Evolutionary conservation across 2,888 invertebrate genomes (phyloP).

Genomic region (Pecten maximus): DNA sequence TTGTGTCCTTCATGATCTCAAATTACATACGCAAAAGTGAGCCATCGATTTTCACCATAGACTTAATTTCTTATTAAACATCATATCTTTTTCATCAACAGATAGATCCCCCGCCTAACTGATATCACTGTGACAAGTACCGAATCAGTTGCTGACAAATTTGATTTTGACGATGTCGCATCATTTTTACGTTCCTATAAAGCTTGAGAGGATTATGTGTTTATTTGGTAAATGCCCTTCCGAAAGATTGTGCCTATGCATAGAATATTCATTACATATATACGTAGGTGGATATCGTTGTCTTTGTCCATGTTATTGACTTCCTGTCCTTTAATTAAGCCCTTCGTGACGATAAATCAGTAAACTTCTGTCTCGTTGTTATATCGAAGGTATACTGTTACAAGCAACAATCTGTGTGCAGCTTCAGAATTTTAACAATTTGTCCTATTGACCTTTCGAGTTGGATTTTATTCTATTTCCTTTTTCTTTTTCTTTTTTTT

Average conservation of each 20-base stretch:
- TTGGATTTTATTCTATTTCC: too few relatives aligned
- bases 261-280: neutral
- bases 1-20: neutral
- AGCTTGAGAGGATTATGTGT: neutral
- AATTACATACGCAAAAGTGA: neutral
- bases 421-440: too few relatives aligned
- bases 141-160: neutral
- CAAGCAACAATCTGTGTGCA: too few relatives aligned
- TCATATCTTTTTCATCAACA: neutral
- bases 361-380: too few relatives aligned
- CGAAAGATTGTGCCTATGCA: neutral
- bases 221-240: neutral
- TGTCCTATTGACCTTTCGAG: too few relatives aligned
- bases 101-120: neutral
- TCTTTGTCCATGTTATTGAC: too few relatives aligned
- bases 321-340: too few relatives aligned
- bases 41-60: neutral
- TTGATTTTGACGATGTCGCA: neutral
- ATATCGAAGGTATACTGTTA: too few relatives aligned
- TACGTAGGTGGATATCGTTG: too few relatives aligned
- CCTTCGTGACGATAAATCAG: too few relatives aligned
- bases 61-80: neutral
- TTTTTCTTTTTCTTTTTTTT: too few relatives aligned
- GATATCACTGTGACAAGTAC: neutral
- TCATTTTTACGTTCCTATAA: neutral